These are phyloP conservation scores for Clistopyga incitator DNA, from an alignment of 2,888 invertebrate species.

Conservation along the genomic window DNA sequence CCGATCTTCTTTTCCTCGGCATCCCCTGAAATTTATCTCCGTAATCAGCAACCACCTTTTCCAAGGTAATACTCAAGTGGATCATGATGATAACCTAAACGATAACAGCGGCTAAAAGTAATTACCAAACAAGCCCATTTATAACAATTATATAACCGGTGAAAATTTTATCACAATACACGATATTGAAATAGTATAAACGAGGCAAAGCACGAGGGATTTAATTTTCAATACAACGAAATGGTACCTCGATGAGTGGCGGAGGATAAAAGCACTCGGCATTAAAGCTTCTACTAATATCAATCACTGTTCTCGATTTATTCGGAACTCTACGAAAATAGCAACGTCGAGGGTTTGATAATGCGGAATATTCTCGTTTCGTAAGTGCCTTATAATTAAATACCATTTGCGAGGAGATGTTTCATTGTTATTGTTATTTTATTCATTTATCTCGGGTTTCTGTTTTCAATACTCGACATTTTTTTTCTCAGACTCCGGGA, in stretches of 20 bases:
- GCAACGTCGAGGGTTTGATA: background rate
- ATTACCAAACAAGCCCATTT: conserved; percentile 4
- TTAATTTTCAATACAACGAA: conserved; percentile 1
- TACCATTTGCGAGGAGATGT: background rate
- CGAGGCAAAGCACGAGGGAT: background rate
- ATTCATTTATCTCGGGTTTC: background rate
- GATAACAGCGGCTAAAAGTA: background rate
- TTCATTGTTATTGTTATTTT: background rate
- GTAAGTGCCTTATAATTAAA: background rate
- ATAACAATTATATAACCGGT: background rate
- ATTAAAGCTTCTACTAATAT: background rate
- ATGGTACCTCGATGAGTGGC: background rate
- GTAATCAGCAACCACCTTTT: background rate
- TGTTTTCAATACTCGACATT: background rate
- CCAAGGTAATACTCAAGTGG: conserved; percentile 11
- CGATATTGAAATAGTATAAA: conserved; percentile 9
- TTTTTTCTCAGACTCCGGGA: background rate
- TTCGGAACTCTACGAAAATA: background rate
- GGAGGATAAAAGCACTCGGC: background rate
- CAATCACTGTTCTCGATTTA: background rate
- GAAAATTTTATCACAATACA: background rate
- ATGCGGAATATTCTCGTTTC: background rate
- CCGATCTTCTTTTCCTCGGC: background rate
- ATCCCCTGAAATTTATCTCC: background rate
- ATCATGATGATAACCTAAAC: conserved; percentile 9